phyloP scores from a whole-genome alignment of 2,797 vertebrate genomes.

The Echeneis naucrates region DNA sequence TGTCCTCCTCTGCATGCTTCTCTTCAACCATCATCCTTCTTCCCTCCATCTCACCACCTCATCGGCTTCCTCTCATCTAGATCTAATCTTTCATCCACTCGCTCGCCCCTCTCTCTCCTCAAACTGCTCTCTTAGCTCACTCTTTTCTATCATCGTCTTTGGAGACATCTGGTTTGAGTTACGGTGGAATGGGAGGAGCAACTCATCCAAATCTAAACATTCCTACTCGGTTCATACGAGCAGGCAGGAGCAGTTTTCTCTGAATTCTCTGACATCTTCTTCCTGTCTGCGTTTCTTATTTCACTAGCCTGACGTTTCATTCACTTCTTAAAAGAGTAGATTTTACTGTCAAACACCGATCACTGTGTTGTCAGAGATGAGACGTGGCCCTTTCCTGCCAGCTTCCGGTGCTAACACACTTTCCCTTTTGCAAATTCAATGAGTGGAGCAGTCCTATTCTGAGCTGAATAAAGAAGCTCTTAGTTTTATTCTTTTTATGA shows the following conservation, averaged over 20 bases:
- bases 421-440: no score
- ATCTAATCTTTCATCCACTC: slow-evolving; percentile 1
- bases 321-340: not conserved
- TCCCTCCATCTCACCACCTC: slow-evolving; percentile 1
- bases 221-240: slow-evolving; percentile 54
- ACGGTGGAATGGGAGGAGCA: slow-evolving; percentile 37
- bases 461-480: no score
- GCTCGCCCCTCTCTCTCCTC: slow-evolving; percentile 3
- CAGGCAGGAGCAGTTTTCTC: not conserved
- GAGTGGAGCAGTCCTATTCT: no score
- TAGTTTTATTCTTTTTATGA: no score
- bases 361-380: no score
- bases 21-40: not conserved
- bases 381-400: no score
- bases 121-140: not conserved
- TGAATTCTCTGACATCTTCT: no score
- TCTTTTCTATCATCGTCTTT: slow-evolving; percentile 21
- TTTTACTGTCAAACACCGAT: not conserved
- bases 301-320: not conserved
- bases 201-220: slow-evolving; percentile 55
- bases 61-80: slow-evolving; percentile 7
- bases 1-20: not conserved
- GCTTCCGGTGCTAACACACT: no score
- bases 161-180: slow-evolving; percentile 69
- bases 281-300: not conserved